Evolutionary conservation across 2,797 vertebrate species (phyloP).

Genomic region (Danio jaintianensis): DNA sequence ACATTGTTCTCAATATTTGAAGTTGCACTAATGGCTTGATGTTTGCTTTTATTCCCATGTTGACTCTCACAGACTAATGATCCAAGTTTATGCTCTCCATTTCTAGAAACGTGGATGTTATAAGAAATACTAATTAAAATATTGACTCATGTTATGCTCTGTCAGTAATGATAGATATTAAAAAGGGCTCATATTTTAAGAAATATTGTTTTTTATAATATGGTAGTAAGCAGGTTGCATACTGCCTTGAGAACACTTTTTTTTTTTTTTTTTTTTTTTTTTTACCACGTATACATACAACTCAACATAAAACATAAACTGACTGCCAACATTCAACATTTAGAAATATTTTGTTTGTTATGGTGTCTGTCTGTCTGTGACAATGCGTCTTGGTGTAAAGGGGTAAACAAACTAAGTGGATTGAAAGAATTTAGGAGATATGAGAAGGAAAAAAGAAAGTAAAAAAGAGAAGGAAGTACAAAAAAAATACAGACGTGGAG

Average conservation of each 20-base stretch:
- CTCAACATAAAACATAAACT: too few relatives aligned
- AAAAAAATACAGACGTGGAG: too few relatives aligned
- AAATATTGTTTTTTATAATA: conserved; percentile 4
- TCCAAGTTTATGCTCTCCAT: background rate
- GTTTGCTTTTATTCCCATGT: background rate
- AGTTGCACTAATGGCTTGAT: background rate
- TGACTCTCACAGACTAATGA: background rate
- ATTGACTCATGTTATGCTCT: background rate
- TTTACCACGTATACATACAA: too few relatives aligned
- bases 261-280: too few relatives aligned
- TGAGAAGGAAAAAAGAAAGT: too few relatives aligned
- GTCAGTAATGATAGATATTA: background rate
- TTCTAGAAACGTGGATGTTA: background rate
- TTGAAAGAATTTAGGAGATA: too few relatives aligned
- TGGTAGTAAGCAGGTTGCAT: background rate
- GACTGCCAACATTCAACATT: too few relatives aligned
- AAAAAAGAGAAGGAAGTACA: too few relatives aligned
- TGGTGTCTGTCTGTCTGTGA: too few relatives aligned
- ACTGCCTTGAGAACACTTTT: background rate
- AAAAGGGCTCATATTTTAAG: background rate
- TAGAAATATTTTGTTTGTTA: too few relatives aligned
- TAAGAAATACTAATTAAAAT: background rate
- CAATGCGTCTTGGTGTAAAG: too few relatives aligned
- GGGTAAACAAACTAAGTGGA: too few relatives aligned
- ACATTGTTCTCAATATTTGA: background rate